phyloP scores from a whole-genome alignment of 2,888 invertebrate species.

The Branchipolynoe longqiensis region DNA sequence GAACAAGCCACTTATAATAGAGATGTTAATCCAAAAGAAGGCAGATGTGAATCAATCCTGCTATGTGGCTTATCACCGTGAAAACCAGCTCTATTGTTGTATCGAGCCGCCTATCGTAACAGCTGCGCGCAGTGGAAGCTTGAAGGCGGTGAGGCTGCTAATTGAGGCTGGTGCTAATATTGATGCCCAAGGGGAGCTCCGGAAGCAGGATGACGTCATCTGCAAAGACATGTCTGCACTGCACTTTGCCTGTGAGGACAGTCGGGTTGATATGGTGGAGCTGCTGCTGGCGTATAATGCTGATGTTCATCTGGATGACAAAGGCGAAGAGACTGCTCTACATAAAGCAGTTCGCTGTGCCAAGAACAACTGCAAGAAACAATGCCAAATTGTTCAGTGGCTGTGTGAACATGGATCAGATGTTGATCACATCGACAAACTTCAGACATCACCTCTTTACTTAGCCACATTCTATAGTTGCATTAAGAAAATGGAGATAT shows the following conservation, averaged over 20 bases:
- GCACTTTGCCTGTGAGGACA: conserved; percentile 67
- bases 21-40: conserved; percentile 20
- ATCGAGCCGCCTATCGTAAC: conserved; percentile 67
- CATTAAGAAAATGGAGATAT: conserved; percentile 63
- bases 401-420: conserved; percentile 65
- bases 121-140: conserved; percentile 64
- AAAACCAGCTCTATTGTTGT: conserved; percentile 66
- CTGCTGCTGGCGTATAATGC: conserved; percentile 63
- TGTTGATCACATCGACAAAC: conserved; percentile 63
- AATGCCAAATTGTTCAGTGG: conserved; percentile 64
- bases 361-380: conserved; percentile 61
- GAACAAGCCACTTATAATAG: background rate
- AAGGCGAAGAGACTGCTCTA: conserved; percentile 64
- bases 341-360: conserved; percentile 66
- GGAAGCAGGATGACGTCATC: conserved; percentile 14
- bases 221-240: conserved; percentile 63
- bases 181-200: conserved; percentile 50
- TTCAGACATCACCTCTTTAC: conserved; percentile 65
- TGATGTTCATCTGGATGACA: conserved; percentile 64
- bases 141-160: conserved; percentile 60
- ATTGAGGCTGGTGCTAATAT: conserved; percentile 61
- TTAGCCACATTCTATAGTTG: conserved; percentile 68
- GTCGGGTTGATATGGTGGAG: conserved; percentile 63
- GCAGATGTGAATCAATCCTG: conserved; percentile 64
- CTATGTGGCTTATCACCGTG: conserved; percentile 65